Conservation (phyloP, 1,140 invertebrate genomes). For the Oncopeltus fasciatus region DNA sequence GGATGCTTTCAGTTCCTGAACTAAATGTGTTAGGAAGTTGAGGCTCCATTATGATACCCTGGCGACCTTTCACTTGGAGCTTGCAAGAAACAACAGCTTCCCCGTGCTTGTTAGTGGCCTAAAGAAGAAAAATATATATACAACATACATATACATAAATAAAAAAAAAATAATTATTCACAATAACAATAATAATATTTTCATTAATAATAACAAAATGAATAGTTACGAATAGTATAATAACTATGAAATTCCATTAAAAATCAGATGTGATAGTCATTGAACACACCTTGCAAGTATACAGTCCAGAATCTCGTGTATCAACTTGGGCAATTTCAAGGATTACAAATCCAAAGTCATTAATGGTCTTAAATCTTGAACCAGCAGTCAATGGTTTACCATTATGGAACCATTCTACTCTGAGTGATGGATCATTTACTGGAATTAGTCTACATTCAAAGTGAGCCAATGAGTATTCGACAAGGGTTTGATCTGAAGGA, state of each 20-base stretch:
- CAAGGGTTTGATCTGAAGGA: conserved; percentile 65
- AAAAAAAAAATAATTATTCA: background rate
- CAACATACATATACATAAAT: too few relatives aligned
- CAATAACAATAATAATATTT: background rate
- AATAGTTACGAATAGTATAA: too few relatives aligned
- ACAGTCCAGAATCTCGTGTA: conserved; percentile 72
- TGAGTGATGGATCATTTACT: conserved; percentile 81
- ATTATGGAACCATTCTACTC: conserved; percentile 93
- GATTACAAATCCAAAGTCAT: conserved; percentile 88
- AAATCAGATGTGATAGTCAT: too few relatives aligned
- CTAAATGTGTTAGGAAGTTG: conserved; percentile 74
- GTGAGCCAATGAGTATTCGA: conserved; percentile 79
- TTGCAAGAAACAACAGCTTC: conserved; percentile 76
- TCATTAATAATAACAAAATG: too few relatives aligned
- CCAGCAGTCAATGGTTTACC: conserved; percentile 76
- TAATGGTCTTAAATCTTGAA: conserved; percentile 78
- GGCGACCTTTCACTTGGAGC: conserved; percentile 66
- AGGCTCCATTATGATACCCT: conserved; percentile 80
- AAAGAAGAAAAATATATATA: background rate
- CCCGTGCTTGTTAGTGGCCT: conserved; percentile 74
- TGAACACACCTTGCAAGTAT: conserved; percentile 64
- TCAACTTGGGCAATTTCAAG: conserved; percentile 79
- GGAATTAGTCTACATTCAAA: conserved; percentile 82
- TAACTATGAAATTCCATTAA: too few relatives aligned
- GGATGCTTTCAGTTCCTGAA: conserved; percentile 72